Evolutionary conservation across 2,888 invertebrate species (phyloP).

Genomic region (Linnaemya tessellans): DNA sequence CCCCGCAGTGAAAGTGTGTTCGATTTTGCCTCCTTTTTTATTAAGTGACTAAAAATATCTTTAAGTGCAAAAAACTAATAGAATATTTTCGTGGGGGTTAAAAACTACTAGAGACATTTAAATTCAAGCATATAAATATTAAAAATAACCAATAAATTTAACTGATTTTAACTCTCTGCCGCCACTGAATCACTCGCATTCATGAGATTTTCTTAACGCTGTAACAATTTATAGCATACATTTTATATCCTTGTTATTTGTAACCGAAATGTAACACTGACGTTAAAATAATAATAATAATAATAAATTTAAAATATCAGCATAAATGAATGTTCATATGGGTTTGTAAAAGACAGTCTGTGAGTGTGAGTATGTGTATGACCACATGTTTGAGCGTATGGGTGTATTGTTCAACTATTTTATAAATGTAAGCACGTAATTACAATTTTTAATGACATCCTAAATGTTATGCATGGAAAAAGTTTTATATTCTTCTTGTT

Average conservation of each 20-base stretch:
- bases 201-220: slow-evolving; percentile 3
- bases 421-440: slow-evolving; percentile 72
- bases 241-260: slow-evolving; percentile 21
- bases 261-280: slow-evolving; percentile 40
- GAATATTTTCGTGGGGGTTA: too few relatives aligned
- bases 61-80: too few relatives aligned
- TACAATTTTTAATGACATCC: slow-evolving; percentile 73
- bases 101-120: background rate
- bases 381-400: background rate
- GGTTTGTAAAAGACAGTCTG: slow-evolving; percentile 17
- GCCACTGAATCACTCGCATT: too few relatives aligned
- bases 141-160: too few relatives aligned
- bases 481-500: slow-evolving; percentile 67
- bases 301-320: slow-evolving; percentile 23
- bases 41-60: too few relatives aligned
- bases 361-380: slow-evolving; percentile 1
- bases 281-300: slow-evolving; percentile 56
- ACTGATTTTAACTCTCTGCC: too few relatives aligned
- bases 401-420: slow-evolving; percentile 65
- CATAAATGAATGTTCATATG: background rate
- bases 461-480: slow-evolving; percentile 72
- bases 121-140: background rate
- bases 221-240: background rate
- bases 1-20: too few relatives aligned
- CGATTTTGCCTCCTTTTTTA: too few relatives aligned